Evolutionary conservation across 2,888 invertebrate genomes (phyloP), one percentile per base, ranked within the genome.

Genomic region (Pterostichus niger): DNA sequence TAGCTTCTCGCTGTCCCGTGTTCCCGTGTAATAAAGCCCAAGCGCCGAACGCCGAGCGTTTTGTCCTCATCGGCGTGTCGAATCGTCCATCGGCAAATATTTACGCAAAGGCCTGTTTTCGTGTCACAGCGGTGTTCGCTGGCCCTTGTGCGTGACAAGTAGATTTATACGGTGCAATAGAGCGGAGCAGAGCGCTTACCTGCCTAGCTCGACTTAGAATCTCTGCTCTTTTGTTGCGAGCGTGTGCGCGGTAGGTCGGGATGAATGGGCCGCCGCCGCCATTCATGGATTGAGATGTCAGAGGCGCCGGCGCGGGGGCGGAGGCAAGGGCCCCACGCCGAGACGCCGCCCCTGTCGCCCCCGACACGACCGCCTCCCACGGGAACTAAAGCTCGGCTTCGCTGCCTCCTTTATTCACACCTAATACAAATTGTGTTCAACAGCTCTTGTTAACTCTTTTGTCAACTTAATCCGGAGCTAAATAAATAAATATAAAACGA

Each of bases 31-130:
- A 56, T 56, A 56, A 56, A 56, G 24, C 13, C 56, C 86, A 85
- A 86, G 88, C 86, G 86, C 86, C 88, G 88, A 88, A 88, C 88
- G 86, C 86, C 88, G 87, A 88, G 88, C 88, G 87, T 88, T 86
- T 56, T 56, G 56, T 56, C 85, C 87, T 84, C 87, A 88, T 87
- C 87, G 86, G 86, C 86, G 86, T 86, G 87, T 86, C 64, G 64
- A 64, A 64, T 64, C 88, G 86, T 86, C 87, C 82, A 88, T 88
- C 89, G 89, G 88, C 88, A 89, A 89, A 89, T 89, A 89, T 89
- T 89, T 89, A 88, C 89, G 88, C 88, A 89, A 89, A 89, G 88
- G 88, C 73, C 79, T 83, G 81, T 84, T 56, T 84, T 73, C 40
- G 59, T 73, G 71, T 64, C 61, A 86, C 86, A 56, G 56, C 49